These are phyloP conservation scores for Ormia ochracea DNA, from an alignment of 2,888 invertebrate genomes.

Conservation along the genomic window DNA sequence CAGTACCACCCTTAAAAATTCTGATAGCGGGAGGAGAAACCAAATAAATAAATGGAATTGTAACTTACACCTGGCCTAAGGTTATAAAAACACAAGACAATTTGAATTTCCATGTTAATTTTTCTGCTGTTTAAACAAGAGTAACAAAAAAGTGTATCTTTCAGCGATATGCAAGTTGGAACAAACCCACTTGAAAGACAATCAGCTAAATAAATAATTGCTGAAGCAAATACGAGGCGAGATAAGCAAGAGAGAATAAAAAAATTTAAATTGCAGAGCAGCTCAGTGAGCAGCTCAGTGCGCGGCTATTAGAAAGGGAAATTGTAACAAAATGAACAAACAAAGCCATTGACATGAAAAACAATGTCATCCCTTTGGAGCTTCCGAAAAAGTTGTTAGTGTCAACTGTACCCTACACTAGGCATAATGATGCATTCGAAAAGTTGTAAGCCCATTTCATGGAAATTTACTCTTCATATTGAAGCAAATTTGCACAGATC, in stretches of 20 bases:
- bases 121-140: not conserved
- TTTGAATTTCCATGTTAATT: constrained; percentile 34
- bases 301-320: constrained; percentile 28
- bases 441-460: too few relatives aligned
- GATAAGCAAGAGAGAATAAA: not conserved
- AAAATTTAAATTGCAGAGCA: constrained; percentile 42
- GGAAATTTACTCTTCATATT: too few relatives aligned
- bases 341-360: constrained; percentile 70
- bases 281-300: constrained; percentile 3
- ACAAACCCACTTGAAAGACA: constrained; percentile 64
- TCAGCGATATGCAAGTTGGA: constrained; percentile 18
- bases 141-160: constrained; percentile 16
- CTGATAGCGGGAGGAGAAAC: not conserved
- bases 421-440: not conserved
- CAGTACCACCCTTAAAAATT: constrained; percentile 43
- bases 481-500: too few relatives aligned
- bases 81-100: constrained; percentile 59
- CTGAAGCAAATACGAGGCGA: constrained; percentile 22
- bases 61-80: constrained; percentile 62
- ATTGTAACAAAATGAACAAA: constrained; percentile 44
- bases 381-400: constrained; percentile 28
- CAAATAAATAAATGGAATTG: constrained; percentile 60
- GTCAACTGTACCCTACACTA: not conserved
- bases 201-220: constrained; percentile 71
- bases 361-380: constrained; percentile 73